phyloP scores from a whole-genome alignment of 2,113 vertebrate species.

The Brienomyrus longianalis region DNA sequence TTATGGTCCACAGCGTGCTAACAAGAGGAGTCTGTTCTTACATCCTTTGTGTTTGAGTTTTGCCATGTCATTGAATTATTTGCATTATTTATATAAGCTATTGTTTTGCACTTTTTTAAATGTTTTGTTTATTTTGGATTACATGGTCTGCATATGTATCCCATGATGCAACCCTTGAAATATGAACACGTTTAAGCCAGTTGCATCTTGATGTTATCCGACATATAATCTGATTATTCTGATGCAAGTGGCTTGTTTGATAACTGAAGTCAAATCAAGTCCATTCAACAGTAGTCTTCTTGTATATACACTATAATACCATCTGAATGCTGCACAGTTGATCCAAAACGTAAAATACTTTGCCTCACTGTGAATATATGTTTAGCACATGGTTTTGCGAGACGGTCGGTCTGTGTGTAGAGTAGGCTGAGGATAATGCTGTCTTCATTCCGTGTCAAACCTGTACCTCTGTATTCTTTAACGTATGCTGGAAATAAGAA shows the following conservation, averaged over 20 bases:
- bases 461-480: neutral
- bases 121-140: neutral
- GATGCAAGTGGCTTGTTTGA: neutral
- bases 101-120: neutral
- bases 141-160: neutral
- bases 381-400: neutral
- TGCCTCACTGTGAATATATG: neutral
- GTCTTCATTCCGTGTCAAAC: neutral
- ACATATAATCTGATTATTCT: neutral
- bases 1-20: neutral
- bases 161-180: neutral
- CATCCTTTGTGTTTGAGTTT: neutral
- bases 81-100: neutral
- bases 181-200: neutral
- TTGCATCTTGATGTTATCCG: neutral
- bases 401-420: neutral
- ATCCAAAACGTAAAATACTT: neutral
- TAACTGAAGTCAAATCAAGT: neutral
- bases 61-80: neutral
- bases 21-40: neutral
- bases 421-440: neutral
- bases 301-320: neutral
- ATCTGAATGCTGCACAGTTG: neutral
- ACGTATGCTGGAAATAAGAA: neutral
- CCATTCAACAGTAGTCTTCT: neutral